Conservation (phyloP, 2,797 vertebrate genomes). For the Mus minutoides region DNA sequence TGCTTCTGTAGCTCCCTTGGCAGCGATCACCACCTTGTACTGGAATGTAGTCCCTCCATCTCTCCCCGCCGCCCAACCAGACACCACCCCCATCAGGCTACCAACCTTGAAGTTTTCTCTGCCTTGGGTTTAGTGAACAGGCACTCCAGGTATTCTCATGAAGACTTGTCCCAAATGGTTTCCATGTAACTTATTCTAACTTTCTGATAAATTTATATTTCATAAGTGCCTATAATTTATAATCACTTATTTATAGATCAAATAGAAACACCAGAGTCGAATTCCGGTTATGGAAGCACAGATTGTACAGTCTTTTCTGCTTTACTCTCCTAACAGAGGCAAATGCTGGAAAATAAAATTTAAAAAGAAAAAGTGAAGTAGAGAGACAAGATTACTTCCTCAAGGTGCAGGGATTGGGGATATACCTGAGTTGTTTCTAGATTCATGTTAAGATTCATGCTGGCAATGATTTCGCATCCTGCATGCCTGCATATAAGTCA, state of each 20-base stretch:
- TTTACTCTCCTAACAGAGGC: not conserved
- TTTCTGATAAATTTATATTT: conserved; percentile 1
- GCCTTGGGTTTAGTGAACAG: not conserved
- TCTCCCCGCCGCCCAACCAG: not conserved
- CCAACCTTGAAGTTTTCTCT: accelerated
- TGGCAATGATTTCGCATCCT: not conserved
- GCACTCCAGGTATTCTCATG: not conserved
- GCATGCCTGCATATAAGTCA: not conserved
- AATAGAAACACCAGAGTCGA: not conserved
- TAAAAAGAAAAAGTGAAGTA: not conserved
- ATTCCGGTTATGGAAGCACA: not conserved
- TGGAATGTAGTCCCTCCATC: not conserved
- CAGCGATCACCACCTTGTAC: not conserved
- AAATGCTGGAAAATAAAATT: not conserved
- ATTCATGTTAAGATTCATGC: conserved; percentile 3
- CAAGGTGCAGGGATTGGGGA: not conserved
- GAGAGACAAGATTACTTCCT: not conserved
- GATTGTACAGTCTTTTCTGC: not conserved
- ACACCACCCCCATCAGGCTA: accelerated
- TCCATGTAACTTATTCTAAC: not conserved
- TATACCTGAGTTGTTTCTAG: not conserved
- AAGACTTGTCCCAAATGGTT: not conserved
- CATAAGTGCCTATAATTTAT: not conserved
- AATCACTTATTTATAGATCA: not conserved
- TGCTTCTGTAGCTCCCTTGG: not conserved